phyloP scores from a whole-genome alignment of 2,888 invertebrate genomes.

The Macrophya annulata region DNA sequence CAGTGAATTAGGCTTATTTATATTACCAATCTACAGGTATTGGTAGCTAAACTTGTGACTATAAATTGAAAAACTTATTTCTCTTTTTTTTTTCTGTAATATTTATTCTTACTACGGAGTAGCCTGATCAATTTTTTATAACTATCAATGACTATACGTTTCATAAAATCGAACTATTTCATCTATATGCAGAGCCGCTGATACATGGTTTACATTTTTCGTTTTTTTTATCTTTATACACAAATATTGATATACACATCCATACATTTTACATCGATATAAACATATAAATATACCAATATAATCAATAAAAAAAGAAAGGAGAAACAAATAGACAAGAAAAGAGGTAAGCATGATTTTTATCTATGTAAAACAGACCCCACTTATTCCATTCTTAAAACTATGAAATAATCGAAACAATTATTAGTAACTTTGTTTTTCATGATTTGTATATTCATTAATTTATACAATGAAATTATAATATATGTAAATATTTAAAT shows the following conservation, averaged over 20 bases:
- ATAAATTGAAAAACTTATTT: slow-evolving; percentile 62
- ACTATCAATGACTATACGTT: neutral
- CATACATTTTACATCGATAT: neutral
- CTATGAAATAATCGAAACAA: neutral
- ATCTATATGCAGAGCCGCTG: neutral
- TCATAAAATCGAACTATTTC: neutral
- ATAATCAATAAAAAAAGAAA: neutral
- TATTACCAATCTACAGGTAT: slow-evolving; percentile 25
- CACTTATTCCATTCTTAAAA: neutral
- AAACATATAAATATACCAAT: slow-evolving; percentile 3
- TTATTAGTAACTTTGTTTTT: neutral
- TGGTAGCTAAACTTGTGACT: slow-evolving; percentile 5
- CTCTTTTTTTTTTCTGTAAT: slow-evolving; percentile 52
- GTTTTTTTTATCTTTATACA: neutral
- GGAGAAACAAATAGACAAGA: too few relatives aligned
- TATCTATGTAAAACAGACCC: neutral
- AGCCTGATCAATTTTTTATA: neutral
- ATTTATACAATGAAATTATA: neutral
- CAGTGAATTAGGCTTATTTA: slow-evolving; percentile 23
- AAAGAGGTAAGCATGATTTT: neutral
- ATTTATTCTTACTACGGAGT: neutral
- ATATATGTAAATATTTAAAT: neutral
- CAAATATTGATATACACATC: neutral
- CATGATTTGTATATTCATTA: neutral
- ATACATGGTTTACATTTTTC: slow-evolving; percentile 14